Conservation (phyloP, 2,797 vertebrate species). For the Gila robusta region DNA sequence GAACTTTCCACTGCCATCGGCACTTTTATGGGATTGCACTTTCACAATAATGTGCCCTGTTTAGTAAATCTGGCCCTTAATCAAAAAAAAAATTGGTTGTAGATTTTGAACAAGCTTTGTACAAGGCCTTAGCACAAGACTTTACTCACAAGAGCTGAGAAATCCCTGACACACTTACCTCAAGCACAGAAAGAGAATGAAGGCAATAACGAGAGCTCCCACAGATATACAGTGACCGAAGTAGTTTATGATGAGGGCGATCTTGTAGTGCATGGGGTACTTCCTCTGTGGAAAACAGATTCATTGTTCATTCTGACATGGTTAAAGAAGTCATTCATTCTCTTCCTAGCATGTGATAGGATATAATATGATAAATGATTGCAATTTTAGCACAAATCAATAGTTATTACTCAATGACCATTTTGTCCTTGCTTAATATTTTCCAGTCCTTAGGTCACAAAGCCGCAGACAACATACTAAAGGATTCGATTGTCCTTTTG, state of each 20-base stretch:
- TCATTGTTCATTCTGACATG: not conserved
- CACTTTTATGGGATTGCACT: no score
- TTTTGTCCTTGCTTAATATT: constrained; percentile 2
- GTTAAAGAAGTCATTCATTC: no score
- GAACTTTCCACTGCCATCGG: no score
- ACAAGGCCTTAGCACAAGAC: not conserved
- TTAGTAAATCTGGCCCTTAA: no score
- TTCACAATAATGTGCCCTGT: no score
- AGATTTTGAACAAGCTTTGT: not conserved
- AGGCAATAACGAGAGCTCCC: constrained; percentile 92
- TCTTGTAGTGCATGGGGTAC: constrained; percentile 93
- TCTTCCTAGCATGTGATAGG: not conserved
- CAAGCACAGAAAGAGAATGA: constrained; percentile 95
- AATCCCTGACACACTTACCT: constrained; percentile 78
- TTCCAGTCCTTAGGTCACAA: not conserved
- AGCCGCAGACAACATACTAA: not conserved
- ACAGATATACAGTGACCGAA: constrained; percentile 96
- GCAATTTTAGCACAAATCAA: constrained; percentile 6
- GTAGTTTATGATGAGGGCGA: constrained; percentile 97
- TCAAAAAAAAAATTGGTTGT: no score
- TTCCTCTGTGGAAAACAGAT: constrained; percentile 79
- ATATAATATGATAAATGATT: not conserved
- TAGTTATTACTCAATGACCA: constrained; percentile 2
- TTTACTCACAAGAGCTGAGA: not conserved
- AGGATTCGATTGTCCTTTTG: not conserved